These are phyloP conservation scores for Oophaga pumilio DNA, from an alignment of 2,113 vertebrate species.

Conservation along the genomic window DNA sequence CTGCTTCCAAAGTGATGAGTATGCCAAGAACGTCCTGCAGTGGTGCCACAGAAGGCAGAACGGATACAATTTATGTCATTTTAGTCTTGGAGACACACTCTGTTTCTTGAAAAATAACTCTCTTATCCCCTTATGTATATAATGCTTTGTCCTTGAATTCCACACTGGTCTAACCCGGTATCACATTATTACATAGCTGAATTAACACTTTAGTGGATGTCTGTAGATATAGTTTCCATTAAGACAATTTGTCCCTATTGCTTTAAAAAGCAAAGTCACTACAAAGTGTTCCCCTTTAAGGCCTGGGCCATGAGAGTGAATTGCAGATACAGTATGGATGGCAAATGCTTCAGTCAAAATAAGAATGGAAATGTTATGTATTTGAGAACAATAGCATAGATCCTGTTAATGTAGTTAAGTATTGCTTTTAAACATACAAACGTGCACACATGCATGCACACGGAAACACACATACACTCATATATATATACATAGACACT, in stretches of 20 bases:
- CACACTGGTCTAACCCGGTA: background rate
- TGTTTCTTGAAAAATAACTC: conserved; percentile 21
- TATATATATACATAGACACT: background rate
- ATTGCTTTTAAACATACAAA: background rate
- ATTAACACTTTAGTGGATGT: conserved; percentile 26
- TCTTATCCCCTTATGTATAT: conserved; percentile 10
- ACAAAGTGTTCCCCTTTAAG: background rate
- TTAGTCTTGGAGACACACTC: conserved; percentile 11
- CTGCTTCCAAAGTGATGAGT: conserved; percentile 24
- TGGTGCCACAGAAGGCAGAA: background rate
- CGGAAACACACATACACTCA: background rate
- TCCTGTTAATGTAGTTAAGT: background rate
- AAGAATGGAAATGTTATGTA: background rate
- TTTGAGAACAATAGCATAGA: background rate
- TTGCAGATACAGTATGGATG: background rate
- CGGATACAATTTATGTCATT: conserved; percentile 20
- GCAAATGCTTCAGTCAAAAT: background rate
- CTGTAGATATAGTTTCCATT: conserved; percentile 5
- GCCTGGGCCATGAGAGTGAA: background rate
- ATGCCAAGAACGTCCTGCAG: conserved; percentile 4
- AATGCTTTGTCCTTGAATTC: conserved; percentile 41
- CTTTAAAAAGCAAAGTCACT: background rate
- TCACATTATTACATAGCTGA: background rate
- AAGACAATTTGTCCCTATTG: conserved; percentile 8
- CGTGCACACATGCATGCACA: background rate